phyloP scores from a whole-genome alignment of 2,797 vertebrate species.

The Amniataba percoides region DNA sequence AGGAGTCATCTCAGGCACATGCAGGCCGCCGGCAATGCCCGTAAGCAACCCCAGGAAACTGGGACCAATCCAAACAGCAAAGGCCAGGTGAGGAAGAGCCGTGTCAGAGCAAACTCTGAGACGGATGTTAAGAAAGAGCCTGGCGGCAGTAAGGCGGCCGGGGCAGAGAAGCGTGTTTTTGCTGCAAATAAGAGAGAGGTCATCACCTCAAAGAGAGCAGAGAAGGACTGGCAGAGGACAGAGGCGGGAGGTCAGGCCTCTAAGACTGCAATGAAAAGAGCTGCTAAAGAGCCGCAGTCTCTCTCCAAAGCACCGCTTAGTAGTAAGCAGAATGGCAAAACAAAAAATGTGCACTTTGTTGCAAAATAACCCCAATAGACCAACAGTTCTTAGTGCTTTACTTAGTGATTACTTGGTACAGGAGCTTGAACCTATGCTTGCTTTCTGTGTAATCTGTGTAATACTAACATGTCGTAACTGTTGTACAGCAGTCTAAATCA shows the following conservation, averaged over 20 bases:
- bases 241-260: slow-evolving; percentile 68
- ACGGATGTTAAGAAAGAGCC: slow-evolving; percentile 80
- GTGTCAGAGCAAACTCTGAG: slow-evolving; percentile 78
- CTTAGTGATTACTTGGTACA: slow-evolving; percentile 60
- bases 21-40: slow-evolving; percentile 82
- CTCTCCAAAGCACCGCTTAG: slow-evolving; percentile 72
- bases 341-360: slow-evolving; percentile 85
- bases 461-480: slow-evolving; percentile 75
- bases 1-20: slow-evolving; percentile 82
- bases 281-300: slow-evolving; percentile 73
- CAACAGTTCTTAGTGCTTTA: slow-evolving; percentile 60
- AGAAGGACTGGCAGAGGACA: slow-evolving; percentile 79
- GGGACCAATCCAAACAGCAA: slow-evolving; percentile 61
- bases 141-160: slow-evolving; percentile 61
- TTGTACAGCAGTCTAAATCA: slow-evolving; percentile 72
- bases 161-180: slow-evolving; percentile 72
- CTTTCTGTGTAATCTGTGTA: slow-evolving; percentile 77
- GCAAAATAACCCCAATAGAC: slow-evolving; percentile 77
- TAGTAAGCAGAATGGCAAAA: slow-evolving; percentile 81
- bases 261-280: slow-evolving; percentile 77
- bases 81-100: slow-evolving; percentile 77
- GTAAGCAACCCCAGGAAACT: slow-evolving; percentile 75
- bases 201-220: slow-evolving; percentile 74
- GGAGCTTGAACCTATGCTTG: slow-evolving; percentile 74
- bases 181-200: slow-evolving; percentile 75